Evolutionary conservation across 2,113 vertebrate genomes (phyloP).

Genomic region (Xyliphius kryptos): DNA sequence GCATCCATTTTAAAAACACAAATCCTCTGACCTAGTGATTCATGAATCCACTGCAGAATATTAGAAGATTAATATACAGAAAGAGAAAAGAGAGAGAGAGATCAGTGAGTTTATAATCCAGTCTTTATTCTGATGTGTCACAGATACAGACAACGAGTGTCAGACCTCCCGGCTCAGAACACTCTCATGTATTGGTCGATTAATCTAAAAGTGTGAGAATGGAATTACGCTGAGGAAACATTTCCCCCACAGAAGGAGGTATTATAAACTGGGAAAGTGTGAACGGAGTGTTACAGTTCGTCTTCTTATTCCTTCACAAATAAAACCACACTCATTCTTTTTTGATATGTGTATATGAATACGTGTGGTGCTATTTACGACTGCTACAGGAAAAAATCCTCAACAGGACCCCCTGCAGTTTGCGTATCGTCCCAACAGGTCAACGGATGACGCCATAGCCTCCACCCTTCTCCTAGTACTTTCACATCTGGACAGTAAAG

Average conservation of each 20-base stretch:
- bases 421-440: too few relatives aligned
- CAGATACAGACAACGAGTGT: constrained; percentile 7
- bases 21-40: constrained; percentile 10
- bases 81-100: background rate
- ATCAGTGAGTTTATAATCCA: constrained; percentile 1
- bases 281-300: constrained; percentile 9
- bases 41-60: constrained; percentile 4
- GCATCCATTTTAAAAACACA: constrained; percentile 5
- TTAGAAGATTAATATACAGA: background rate
- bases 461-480: too few relatives aligned
- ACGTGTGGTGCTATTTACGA: too few relatives aligned
- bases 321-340: too few relatives aligned
- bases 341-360: too few relatives aligned
- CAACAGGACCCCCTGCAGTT: too few relatives aligned
- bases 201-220: constrained; percentile 14
- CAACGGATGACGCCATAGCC: too few relatives aligned
- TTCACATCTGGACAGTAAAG: too few relatives aligned
- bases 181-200: constrained; percentile 11
- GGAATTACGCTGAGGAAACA: constrained; percentile 1
- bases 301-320: too few relatives aligned
- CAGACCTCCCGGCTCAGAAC: constrained; percentile 16
- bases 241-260: background rate
- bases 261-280: constrained; percentile 7
- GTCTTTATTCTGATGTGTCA: background rate
- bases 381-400: too few relatives aligned